Evolutionary conservation across 2,797 vertebrate genomes (phyloP).

Genomic region (Crenichthys baileyi): DNA sequence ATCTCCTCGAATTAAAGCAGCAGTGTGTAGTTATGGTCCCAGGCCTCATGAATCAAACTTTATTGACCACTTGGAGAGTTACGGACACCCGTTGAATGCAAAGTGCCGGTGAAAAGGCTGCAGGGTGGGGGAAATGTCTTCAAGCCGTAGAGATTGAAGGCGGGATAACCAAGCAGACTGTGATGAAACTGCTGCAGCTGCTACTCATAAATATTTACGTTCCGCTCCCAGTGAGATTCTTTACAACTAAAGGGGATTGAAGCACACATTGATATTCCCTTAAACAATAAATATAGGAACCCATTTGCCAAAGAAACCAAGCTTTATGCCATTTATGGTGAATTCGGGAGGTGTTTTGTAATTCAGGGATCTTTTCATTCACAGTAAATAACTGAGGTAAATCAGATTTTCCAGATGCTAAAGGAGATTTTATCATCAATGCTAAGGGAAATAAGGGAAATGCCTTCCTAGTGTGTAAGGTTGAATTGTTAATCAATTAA

Average conservation of each 20-base stretch:
- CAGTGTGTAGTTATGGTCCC: constrained; percentile 57
- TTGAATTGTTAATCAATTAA: too few relatives aligned
- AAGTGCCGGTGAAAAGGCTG: constrained; percentile 67
- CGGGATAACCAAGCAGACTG: constrained; percentile 40
- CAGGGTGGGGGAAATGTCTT: constrained; percentile 31
- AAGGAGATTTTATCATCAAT: background rate
- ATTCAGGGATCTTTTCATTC: background rate
- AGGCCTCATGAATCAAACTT: constrained; percentile 74
- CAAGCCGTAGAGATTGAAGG: constrained; percentile 46
- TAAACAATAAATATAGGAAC: constrained; percentile 37
- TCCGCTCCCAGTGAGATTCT: constrained; percentile 44
- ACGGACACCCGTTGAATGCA: constrained; percentile 72
- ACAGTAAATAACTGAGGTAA: background rate
- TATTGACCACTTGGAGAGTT: constrained; percentile 77
- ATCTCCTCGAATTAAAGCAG: constrained; percentile 73
- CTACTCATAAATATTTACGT: constrained; percentile 68
- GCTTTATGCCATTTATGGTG: constrained; percentile 14
- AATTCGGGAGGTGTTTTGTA: constrained; percentile 9
- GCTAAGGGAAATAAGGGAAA: background rate
- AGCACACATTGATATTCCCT: constrained; percentile 26
- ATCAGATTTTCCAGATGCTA: too few relatives aligned
- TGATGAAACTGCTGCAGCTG: constrained; percentile 55
- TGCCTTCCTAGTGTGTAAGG: too few relatives aligned
- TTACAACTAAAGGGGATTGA: constrained; percentile 45
- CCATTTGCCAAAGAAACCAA: constrained; percentile 18